Evolutionary conservation across 2,888 invertebrate genomes (phyloP).

Genomic region (Aspidiotus rigidus): DNA sequence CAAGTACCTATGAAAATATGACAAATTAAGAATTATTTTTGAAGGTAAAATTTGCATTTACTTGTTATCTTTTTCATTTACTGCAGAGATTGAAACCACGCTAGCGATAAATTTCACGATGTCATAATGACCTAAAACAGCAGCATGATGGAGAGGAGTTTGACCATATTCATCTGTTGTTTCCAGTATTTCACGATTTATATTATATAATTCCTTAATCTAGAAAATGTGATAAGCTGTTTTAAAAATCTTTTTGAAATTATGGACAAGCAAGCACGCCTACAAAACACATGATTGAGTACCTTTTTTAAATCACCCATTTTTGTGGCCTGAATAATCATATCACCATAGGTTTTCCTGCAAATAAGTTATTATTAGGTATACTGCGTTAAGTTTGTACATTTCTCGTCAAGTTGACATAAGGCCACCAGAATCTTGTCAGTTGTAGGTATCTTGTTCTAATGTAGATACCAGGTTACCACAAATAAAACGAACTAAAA

Average conservation of each 20-base stretch:
- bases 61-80: not conserved
- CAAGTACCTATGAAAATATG: no score
- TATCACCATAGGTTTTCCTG: constrained; percentile 49
- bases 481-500: no score
- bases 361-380: no score
- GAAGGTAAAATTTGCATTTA: not conserved
- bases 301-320: constrained; percentile 65
- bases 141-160: not conserved
- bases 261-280: no score
- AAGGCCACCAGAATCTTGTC: no score
- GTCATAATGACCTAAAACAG: not conserved
- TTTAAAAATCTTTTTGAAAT: not conserved
- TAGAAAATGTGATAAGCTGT: not conserved
- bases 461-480: no score
- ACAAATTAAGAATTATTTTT: no score
- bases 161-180: not conserved
- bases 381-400: no score
- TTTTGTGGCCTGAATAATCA: constrained; percentile 73
- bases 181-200: not conserved
- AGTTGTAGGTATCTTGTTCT: no score
- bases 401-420: no score
- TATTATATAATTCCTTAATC: not conserved
- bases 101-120: not conserved
- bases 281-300: not conserved
- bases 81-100: not conserved